Percentiles rank a stretch among this genome's conserved stretches.
Evolutionary conservation across 2,888 invertebrate genomes (phyloP).

Genomic region (Agriopis marginaria): DNA sequence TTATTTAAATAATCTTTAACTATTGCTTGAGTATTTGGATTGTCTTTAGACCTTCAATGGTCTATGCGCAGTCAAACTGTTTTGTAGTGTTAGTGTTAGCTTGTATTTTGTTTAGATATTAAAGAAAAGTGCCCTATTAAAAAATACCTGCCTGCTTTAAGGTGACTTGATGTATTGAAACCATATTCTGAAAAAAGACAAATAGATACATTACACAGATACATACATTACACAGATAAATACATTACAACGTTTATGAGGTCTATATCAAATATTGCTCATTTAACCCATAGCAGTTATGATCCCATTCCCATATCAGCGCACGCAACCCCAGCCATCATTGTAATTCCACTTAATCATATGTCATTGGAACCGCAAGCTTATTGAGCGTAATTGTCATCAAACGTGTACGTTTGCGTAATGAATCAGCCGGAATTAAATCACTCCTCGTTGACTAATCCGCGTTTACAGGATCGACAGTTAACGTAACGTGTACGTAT

Average conservation of each 20-base stretch:
- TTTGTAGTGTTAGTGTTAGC: too few species aligned
- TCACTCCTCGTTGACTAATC: slow-evolving; percentile 68
- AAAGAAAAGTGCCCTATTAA: too few species aligned
- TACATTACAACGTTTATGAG: neutral
- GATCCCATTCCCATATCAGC: slow-evolving; percentile 29
- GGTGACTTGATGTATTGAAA: too few species aligned
- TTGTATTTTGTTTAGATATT: too few species aligned
- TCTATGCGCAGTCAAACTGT: too few species aligned
- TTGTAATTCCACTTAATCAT: slow-evolving; percentile 60
- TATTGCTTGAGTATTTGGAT: too few species aligned
- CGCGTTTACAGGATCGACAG: slow-evolving; percentile 71
- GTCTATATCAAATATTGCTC: slow-evolving; percentile 26
- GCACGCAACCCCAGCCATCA: slow-evolving; percentile 54
- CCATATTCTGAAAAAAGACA: too few species aligned
- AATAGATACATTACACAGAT: too few species aligned
- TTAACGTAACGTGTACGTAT: slow-evolving; percentile 56
- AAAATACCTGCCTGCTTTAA: too few species aligned
- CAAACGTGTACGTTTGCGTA: slow-evolving; percentile 61
- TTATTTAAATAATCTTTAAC: too few species aligned
- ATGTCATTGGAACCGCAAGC: slow-evolving; percentile 55
- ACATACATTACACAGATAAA: neutral
- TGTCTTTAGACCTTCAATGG: too few species aligned
- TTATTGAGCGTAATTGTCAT: slow-evolving; percentile 69
- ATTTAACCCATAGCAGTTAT: slow-evolving; percentile 32
- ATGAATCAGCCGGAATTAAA: slow-evolving; percentile 77